Evolutionary conservation across 2,113 vertebrate species (phyloP).

Genomic region (Mesembrinibis cayennensis): DNA sequence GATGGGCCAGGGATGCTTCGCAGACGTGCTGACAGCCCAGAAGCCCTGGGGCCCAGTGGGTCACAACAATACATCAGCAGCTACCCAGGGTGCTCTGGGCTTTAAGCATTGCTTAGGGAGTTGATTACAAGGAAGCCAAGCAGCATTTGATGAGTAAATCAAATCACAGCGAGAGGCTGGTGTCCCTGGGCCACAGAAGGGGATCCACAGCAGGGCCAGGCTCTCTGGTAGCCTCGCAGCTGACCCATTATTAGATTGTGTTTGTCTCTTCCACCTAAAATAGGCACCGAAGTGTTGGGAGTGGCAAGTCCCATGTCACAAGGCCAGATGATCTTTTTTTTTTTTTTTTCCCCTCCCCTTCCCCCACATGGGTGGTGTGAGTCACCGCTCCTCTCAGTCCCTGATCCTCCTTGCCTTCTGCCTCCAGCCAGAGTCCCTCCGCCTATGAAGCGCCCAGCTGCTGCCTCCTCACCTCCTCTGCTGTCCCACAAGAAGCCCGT

Average conservation of each 20-base stretch:
- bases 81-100: background rate
- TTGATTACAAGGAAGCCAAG: background rate
- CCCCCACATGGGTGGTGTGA: background rate
- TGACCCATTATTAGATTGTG: background rate
- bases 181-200: background rate
- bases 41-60: background rate
- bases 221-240: background rate
- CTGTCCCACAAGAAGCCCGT: slow-evolving; percentile 68
- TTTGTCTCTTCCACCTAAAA: slow-evolving; percentile 6
- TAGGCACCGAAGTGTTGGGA: background rate
- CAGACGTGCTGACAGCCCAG: background rate
- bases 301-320: background rate
- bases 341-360: slow-evolving; percentile 3
- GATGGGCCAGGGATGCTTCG: background rate
- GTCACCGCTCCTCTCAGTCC: background rate
- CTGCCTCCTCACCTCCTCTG: slow-evolving; percentile 57
- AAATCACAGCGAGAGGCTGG: background rate
- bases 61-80: background rate
- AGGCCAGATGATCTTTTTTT: background rate
- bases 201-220: background rate
- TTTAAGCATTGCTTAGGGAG: background rate
- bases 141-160: background rate
- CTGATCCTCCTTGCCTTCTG: slow-evolving; percentile 19
- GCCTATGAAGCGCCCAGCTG: slow-evolving; percentile 76
- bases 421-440: slow-evolving; percentile 77